Evolutionary conservation across 1,140 invertebrate species (phyloP).

Genomic region (Dreissena rostriformis): DNA sequence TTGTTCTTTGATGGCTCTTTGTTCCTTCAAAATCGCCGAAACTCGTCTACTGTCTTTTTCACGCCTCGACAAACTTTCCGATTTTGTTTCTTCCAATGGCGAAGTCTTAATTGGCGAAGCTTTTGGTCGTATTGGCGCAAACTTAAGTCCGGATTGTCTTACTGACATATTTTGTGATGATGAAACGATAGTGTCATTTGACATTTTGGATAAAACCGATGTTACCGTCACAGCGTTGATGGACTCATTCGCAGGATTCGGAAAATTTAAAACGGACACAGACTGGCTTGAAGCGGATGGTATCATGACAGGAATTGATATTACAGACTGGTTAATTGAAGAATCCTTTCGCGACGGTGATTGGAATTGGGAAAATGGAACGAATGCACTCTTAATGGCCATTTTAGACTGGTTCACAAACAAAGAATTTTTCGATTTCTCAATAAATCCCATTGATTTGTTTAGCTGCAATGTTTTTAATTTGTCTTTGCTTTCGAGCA

Average conservation of each 20-base stretch:
- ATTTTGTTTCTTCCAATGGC: conserved; percentile 42
- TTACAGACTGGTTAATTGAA: conserved; percentile 28
- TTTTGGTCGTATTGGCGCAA: conserved; percentile 58
- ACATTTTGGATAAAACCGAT: conserved; percentile 33
- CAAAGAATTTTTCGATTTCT: conserved; percentile 34
- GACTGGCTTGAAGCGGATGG: conserved; percentile 2
- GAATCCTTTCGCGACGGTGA: conserved; percentile 34
- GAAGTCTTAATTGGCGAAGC: conserved; percentile 40
- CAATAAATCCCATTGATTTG: conserved; percentile 46
- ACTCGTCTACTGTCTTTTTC: conserved; percentile 54
- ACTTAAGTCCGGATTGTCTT: conserved; percentile 28
- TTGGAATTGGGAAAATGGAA: conserved; percentile 57
- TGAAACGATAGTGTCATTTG: conserved; percentile 10
- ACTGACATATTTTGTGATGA: conserved; percentile 9
- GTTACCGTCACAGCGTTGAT: conserved; percentile 21
- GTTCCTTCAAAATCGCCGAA: conserved; percentile 56
- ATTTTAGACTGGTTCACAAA: conserved; percentile 49
- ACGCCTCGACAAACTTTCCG: background rate
- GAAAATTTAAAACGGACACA: conserved; percentile 19
- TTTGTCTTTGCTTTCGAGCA: conserved; percentile 38
- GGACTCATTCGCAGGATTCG: conserved; percentile 20
- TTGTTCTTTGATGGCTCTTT: conserved; percentile 44
- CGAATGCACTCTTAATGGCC: conserved; percentile 55
- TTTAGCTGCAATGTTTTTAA: conserved; percentile 10
- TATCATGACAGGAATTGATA: conserved; percentile 42